Conservation (phyloP, 2,797 vertebrate genomes). For the Bufotes viridis region DNA sequence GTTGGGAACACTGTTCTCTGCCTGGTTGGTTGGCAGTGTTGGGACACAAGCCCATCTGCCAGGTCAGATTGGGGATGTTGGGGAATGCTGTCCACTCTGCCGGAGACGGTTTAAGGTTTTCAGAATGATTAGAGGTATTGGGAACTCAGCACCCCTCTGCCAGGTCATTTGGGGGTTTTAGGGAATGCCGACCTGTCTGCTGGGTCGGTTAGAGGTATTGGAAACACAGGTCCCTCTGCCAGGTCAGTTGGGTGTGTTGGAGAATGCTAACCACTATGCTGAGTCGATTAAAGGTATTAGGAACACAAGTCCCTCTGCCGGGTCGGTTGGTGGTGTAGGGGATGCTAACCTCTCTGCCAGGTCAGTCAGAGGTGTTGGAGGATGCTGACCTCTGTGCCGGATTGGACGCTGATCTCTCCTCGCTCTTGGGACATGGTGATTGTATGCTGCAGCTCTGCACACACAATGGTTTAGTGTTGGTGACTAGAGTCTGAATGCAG, state of each 20-base stretch:
- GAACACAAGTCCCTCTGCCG: background rate
- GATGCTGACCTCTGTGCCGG: background rate
- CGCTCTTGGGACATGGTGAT: background rate
- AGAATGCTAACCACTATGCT: background rate
- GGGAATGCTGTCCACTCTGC: background rate
- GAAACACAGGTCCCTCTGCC: too few relatives aligned
- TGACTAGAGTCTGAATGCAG: background rate
- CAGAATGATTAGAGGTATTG: background rate
- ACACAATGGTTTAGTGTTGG: conserved; percentile 29
- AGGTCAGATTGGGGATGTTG: too few relatives aligned
- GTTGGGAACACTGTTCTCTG: background rate
- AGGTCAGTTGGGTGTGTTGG: too few relatives aligned
- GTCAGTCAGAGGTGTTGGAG: background rate
- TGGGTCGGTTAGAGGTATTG: too few relatives aligned
- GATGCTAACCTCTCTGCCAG: background rate
- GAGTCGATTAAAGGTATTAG: background rate
- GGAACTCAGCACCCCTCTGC: background rate
- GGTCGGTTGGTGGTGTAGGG: background rate
- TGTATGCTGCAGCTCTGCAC: background rate
- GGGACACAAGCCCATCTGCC: too few relatives aligned
- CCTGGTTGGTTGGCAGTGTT: background rate
- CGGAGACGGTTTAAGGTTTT: too few relatives aligned
- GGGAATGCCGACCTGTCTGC: too few relatives aligned
- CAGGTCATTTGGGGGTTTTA: too few relatives aligned
- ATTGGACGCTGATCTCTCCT: background rate